Percentiles rank a stretch among this genome's conserved stretches.
These are phyloP conservation scores for Mus minutoides DNA, from an alignment of 2,797 vertebrate genomes.

Conservation along the genomic window DNA sequence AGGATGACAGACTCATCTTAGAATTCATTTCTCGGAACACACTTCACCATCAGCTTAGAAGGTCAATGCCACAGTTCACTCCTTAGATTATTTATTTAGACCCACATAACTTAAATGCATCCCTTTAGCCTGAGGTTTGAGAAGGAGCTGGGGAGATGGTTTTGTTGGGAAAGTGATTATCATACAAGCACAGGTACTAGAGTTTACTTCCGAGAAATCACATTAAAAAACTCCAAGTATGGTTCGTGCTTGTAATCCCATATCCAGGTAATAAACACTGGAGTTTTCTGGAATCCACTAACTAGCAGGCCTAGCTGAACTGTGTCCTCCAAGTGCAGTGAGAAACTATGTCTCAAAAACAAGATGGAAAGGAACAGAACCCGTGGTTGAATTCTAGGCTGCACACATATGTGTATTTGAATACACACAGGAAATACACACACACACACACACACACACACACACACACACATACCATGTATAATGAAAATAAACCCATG, in stretches of 20 bases:
- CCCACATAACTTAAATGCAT: background rate
- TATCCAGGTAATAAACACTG: background rate
- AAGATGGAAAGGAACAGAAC: background rate
- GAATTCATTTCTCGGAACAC: background rate
- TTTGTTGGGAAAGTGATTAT: background rate
- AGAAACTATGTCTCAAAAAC: background rate
- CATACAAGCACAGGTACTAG: no score
- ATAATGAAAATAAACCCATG: conserved; percentile 17
- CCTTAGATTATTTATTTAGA: background rate
- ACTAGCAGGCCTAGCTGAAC: background rate
- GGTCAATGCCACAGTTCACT: background rate
- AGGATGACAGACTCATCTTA: no score
- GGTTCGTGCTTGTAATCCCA: background rate
- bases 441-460: background rate
- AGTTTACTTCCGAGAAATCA: background rate
- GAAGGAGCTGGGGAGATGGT: background rate
- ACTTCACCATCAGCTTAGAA: background rate
- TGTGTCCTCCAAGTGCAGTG: rapidly evolving
- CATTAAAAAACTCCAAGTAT: background rate
- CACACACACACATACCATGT: background rate
- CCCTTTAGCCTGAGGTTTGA: background rate
- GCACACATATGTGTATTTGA: background rate
- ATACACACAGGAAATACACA: background rate
- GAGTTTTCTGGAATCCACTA: background rate
- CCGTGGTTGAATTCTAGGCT: background rate